Conservation (phyloP, 2,888 invertebrate species). For the Parelbella ahira region DNA sequence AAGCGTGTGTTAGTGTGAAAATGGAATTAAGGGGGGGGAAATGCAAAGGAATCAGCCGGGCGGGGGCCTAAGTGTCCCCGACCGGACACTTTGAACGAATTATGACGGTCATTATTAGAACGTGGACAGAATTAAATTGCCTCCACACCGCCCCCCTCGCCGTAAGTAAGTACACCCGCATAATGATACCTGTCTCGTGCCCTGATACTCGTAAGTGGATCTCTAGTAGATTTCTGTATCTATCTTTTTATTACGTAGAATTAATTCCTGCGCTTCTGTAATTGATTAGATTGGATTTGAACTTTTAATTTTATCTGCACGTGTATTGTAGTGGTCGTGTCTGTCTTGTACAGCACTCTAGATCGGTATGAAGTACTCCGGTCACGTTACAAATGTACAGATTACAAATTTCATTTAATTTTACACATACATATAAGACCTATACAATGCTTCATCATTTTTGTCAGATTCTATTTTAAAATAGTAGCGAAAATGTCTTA, state of each 20-base stretch:
- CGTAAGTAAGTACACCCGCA: slow-evolving; percentile 74
- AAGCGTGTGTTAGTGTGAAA: slow-evolving; percentile 77
- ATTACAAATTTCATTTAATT: background rate
- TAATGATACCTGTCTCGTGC: slow-evolving; percentile 78
- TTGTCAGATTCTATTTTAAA: too few species aligned
- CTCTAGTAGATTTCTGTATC: slow-evolving; percentile 40
- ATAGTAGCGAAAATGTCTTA: too few species aligned
- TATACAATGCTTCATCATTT: too few species aligned
- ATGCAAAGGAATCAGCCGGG: slow-evolving; percentile 78
- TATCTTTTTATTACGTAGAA: slow-evolving; percentile 31
- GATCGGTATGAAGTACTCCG: too few species aligned
- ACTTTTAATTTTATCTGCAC: background rate
- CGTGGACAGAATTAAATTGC: slow-evolving; percentile 83
- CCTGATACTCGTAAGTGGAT: slow-evolving; percentile 39
- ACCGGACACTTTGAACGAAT: slow-evolving; percentile 83
- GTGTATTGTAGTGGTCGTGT: too few species aligned
- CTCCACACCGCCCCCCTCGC: slow-evolving; percentile 42
- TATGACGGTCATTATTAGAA: slow-evolving; percentile 83
- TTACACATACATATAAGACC: too few species aligned
- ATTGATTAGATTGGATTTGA: slow-evolving; percentile 10
- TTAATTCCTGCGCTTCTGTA: slow-evolving; percentile 17
- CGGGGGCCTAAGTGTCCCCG: slow-evolving; percentile 72
- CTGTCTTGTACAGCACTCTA: too few species aligned
- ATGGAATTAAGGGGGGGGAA: slow-evolving; percentile 75
- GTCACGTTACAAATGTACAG: too few species aligned